phyloP scores from a whole-genome alignment of 2,888 invertebrate species.

The Cephus nigrinus region DNA sequence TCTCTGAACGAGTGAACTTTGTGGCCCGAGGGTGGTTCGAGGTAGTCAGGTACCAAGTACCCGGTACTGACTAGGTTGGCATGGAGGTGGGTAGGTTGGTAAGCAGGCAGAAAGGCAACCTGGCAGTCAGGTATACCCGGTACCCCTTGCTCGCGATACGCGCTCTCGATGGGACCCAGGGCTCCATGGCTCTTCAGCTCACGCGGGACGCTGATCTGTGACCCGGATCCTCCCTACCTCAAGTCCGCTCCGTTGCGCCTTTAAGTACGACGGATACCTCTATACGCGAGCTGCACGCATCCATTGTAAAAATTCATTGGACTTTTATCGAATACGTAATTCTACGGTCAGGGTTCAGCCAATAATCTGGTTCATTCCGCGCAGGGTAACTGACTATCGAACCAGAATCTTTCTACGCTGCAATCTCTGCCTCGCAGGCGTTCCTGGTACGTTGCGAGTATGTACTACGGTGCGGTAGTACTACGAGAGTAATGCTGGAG shows the following conservation, averaged over 20 bases:
- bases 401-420: conserved; percentile 31
- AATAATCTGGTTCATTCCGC: conserved; percentile 60
- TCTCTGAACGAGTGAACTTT: conserved; percentile 30
- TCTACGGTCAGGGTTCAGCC: conserved; percentile 58
- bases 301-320: conserved; percentile 34
- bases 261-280: neutral
- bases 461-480: neutral
- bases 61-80: conserved; percentile 21
- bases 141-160: conserved; percentile 62
- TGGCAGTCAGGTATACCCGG: conserved; percentile 36
- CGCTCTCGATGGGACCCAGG: conserved; percentile 61
- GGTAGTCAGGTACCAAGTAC: conserved; percentile 31
- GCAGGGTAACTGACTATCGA: conserved; percentile 33
- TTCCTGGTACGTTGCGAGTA: neutral
- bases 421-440: conserved; percentile 29
- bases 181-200: conserved; percentile 49
- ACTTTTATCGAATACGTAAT: conserved; percentile 60
- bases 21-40: conserved; percentile 42
- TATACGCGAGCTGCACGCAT: conserved; percentile 44
- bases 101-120: conserved; percentile 6
- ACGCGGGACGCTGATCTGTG: conserved; percentile 64
- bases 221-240: conserved; percentile 66
- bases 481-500: neutral
- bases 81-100: neutral
- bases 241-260: conserved; percentile 35